Percentiles rank a stretch among this genome's conserved stretches.
phyloP scores from a whole-genome alignment of 1,140 invertebrate species.

The Cylas formicarius region DNA sequence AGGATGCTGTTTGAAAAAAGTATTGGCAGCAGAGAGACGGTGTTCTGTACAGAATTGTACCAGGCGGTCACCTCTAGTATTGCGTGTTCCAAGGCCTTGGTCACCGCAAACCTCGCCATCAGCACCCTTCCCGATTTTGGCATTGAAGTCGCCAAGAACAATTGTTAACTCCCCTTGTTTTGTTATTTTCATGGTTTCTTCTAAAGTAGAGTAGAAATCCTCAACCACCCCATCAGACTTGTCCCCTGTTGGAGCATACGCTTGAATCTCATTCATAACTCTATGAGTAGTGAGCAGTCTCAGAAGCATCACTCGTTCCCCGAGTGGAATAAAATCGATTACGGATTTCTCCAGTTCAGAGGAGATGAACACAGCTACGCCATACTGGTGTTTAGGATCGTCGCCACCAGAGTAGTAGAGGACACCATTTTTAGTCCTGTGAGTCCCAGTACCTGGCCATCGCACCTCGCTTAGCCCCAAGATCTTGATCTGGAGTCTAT shows the following conservation, averaged over 20 bases:
- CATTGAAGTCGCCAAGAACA: slow-evolving; percentile 30
- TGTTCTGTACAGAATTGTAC: slow-evolving; percentile 35
- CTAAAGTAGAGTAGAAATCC: slow-evolving; percentile 22
- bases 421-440: slow-evolving; percentile 8
- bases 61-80: slow-evolving; percentile 32
- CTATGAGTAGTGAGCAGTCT: slow-evolving; percentile 20
- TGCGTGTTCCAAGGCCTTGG: slow-evolving; percentile 30
- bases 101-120: slow-evolving; percentile 1
- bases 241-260: slow-evolving; percentile 32
- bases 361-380: slow-evolving; percentile 19
- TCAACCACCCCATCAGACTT: slow-evolving; percentile 21
- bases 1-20: slow-evolving; percentile 32
- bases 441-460: slow-evolving; percentile 5
- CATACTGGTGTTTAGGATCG: slow-evolving; percentile 15
- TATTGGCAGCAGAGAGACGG: slow-evolving; percentile 31
- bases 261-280: slow-evolving; percentile 33
- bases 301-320: slow-evolving; percentile 23
- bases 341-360: slow-evolving; percentile 8
- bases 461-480: slow-evolving; percentile 13
- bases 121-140: slow-evolving; percentile 22
- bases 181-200: slow-evolving; percentile 15
- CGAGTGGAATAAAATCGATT: slow-evolving; percentile 9
- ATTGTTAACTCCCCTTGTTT: slow-evolving; percentile 26
- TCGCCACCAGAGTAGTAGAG: slow-evolving; percentile 14
- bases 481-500: slow-evolving; percentile 16